Percentiles rank a stretch among this genome's conserved stretches.
phyloP scores from a whole-genome alignment of 2,888 invertebrate species.

The Leucania comma region DNA sequence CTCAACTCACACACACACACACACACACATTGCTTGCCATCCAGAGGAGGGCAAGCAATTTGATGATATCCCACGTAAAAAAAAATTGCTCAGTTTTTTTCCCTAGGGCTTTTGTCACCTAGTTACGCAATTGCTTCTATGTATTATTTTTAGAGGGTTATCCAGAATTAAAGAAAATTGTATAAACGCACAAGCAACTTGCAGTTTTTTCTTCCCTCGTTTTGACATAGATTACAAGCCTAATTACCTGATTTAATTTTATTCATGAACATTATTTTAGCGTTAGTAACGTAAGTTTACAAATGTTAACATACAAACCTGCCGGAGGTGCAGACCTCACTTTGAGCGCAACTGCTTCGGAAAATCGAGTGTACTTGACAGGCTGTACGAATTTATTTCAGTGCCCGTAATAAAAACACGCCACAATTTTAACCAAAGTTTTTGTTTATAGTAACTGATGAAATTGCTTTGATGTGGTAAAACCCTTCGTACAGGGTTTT shows the following conservation, averaged over 20 bases:
- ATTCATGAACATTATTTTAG: not conserved
- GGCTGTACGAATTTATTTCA: slow-evolving; percentile 23
- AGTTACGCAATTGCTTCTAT: too few relatives aligned
- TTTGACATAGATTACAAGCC: not conserved
- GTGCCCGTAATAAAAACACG: slow-evolving; percentile 19
- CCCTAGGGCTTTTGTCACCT: too few relatives aligned
- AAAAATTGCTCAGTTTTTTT: too few relatives aligned
- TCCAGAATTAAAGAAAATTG: not conserved
- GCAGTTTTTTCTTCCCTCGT: too few relatives aligned
- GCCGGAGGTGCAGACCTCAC: not conserved
- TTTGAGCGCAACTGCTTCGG: slow-evolving; percentile 10
- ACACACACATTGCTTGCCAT: too few relatives aligned
- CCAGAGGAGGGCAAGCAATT: too few relatives aligned
- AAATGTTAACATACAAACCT: slow-evolving; percentile 3
- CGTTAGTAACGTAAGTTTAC: not conserved
- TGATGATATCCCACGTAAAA: too few relatives aligned
- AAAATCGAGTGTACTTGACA: slow-evolving; percentile 35
- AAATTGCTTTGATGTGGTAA: slow-evolving; percentile 7
- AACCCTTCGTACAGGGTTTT: not conserved
- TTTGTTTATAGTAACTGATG: slow-evolving; percentile 10
- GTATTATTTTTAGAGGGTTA: not conserved
- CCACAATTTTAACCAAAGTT: slow-evolving; percentile 1
- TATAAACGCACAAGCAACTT: too few relatives aligned
- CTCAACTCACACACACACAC: too few relatives aligned
- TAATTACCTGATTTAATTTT: not conserved